Evolutionary conservation across 2,888 invertebrate genomes (phyloP).

Genomic region (Cylloceria caligata): DNA sequence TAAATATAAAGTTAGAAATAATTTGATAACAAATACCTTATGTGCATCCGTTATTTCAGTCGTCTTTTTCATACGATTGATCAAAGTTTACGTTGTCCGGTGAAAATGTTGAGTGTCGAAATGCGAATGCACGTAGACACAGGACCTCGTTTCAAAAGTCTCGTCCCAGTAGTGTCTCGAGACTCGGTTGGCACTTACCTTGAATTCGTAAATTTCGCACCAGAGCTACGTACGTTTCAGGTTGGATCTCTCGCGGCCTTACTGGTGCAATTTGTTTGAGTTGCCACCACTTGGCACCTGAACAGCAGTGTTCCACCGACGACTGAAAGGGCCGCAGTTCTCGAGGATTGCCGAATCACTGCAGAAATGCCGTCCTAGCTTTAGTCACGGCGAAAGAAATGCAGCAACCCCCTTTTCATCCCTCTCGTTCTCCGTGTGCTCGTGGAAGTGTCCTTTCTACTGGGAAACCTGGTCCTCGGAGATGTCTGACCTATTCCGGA

Average conservation of each 20-base stretch:
- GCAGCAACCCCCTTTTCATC: conserved; percentile 24
- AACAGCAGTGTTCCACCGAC: conserved; percentile 61
- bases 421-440: not conserved
- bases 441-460: conserved; percentile 6
- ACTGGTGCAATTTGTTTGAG: conserved; percentile 72
- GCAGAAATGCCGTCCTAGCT: conserved; percentile 70
- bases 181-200: conserved; percentile 58
- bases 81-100: conserved; percentile 11
- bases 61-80: not conserved
- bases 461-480: conserved; percentile 12
- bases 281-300: conserved; percentile 73
- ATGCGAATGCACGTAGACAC: conserved; percentile 14
- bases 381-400: conserved; percentile 48
- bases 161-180: conserved; percentile 32
- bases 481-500: conserved; percentile 34
- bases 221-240: conserved; percentile 4
- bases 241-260: conserved; percentile 57
- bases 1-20: not conserved
- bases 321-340: conserved; percentile 72
- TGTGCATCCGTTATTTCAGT: not conserved
- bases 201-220: conserved; percentile 73
- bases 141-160: conserved; percentile 42
- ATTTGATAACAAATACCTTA: not conserved
- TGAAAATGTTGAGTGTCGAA: conserved; percentile 23
- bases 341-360: conserved; percentile 79